Conservation (phyloP, 1,140 invertebrate species). For the Drosophila parabipectinata region DNA sequence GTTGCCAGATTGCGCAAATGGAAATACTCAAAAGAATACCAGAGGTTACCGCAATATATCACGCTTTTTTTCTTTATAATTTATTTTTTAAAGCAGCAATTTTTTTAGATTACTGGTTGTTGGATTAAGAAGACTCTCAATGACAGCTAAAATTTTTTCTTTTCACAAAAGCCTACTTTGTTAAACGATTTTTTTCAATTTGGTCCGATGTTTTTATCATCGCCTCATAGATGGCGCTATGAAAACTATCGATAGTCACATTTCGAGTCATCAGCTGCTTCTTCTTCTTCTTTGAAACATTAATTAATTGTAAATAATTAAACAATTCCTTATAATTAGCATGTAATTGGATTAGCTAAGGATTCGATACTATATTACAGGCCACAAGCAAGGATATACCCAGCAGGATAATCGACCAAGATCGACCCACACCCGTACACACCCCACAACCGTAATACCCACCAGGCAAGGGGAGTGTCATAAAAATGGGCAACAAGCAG, state of each 20-base stretch:
- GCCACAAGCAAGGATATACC: background rate
- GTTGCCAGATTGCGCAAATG: background rate
- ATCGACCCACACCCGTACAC: background rate
- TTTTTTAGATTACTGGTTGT: too few relatives aligned
- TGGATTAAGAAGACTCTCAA: too few relatives aligned
- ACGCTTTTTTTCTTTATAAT: too few relatives aligned
- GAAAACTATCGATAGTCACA: background rate
- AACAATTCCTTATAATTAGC: background rate
- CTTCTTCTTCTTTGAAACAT: background rate
- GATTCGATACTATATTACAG: background rate
- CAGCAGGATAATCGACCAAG: background rate
- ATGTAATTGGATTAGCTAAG: background rate
- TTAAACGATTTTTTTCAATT: too few relatives aligned
- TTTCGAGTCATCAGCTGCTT: background rate
- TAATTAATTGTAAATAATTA: slow-evolving; percentile 3
- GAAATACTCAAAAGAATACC: too few relatives aligned
- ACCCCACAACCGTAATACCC: background rate
- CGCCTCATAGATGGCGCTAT: background rate
- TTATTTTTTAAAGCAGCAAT: too few relatives aligned
- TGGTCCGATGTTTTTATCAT: background rate
- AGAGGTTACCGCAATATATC: too few relatives aligned
- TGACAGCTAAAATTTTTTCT: too few relatives aligned
- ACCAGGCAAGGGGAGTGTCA: background rate
- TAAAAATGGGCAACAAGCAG: slow-evolving; percentile 91
- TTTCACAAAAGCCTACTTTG: too few relatives aligned